Percentiles rank a stretch among this genome's conserved stretches.
phyloP scores from a whole-genome alignment of 2,113 vertebrate genomes.

The Synodontis membranacea region DNA sequence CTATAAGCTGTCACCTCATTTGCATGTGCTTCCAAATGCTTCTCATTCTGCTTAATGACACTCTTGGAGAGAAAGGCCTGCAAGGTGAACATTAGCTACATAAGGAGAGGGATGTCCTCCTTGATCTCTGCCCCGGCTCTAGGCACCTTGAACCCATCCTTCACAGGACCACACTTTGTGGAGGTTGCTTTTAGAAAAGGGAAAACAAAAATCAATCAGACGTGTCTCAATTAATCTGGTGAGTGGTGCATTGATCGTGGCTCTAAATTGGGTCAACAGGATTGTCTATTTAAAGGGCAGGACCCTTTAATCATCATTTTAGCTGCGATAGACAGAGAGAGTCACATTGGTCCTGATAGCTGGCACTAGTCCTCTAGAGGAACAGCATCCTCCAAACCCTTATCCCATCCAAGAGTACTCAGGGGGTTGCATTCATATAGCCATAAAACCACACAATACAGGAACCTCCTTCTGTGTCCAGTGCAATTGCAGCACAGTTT shows the following conservation, averaged over 20 bases:
- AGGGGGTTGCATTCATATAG: slow-evolving; percentile 26
- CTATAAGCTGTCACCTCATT: not conserved
- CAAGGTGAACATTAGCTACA: slow-evolving; percentile 8
- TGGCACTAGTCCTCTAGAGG: slow-evolving; percentile 6
- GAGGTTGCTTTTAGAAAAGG: slow-evolving; percentile 56
- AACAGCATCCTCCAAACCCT: slow-evolving; percentile 7
- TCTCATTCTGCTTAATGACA: slow-evolving; percentile 10
- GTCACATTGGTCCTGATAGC: slow-evolving; percentile 48
- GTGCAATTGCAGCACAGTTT: slow-evolving; percentile 48
- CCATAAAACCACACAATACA: slow-evolving; percentile 43
- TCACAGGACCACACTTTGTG: slow-evolving; percentile 43
- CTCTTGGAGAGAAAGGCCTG: slow-evolving; percentile 2
- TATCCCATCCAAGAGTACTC: slow-evolving; percentile 4
- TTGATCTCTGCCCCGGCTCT: slow-evolving; percentile 17
- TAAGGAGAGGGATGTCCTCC: slow-evolving; percentile 13
- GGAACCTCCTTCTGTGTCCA: slow-evolving; percentile 43
- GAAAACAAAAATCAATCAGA: slow-evolving; percentile 68
- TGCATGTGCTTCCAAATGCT: slow-evolving; percentile 6
- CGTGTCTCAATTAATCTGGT: slow-evolving; percentile 81
- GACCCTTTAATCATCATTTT: slow-evolving; percentile 83
- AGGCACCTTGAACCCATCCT: slow-evolving; percentile 17
- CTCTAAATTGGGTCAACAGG: slow-evolving; percentile 83
- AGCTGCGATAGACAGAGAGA: slow-evolving; percentile 65
- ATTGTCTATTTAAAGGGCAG: slow-evolving; percentile 80
- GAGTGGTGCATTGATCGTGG: slow-evolving; percentile 75